Evolutionary conservation across 2,113 vertebrate species (phyloP).

Genomic region (Phaethornis superciliosus): DNA sequence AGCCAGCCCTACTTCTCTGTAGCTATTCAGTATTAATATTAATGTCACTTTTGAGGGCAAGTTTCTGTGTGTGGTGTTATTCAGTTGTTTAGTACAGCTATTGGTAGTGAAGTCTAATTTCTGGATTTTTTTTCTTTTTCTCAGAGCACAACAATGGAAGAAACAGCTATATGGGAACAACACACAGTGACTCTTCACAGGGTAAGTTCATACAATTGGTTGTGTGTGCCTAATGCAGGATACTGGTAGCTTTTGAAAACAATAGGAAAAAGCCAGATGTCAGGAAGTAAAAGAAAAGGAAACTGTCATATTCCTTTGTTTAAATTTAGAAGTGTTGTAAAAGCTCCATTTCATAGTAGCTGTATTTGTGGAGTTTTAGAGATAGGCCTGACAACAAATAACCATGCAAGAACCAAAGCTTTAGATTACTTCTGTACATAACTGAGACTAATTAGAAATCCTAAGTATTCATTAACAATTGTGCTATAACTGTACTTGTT

Average conservation of each 20-base stretch:
- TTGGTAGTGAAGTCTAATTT: slow-evolving; percentile 20
- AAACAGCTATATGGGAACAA: slow-evolving; percentile 99
- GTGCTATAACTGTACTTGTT: not conserved
- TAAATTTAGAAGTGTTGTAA: slow-evolving; percentile 73
- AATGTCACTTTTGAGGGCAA: not conserved
- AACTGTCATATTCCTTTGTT: slow-evolving; percentile 76
- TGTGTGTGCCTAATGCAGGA: slow-evolving; percentile 79
- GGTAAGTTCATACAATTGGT: slow-evolving; percentile 80
- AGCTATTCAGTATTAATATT: not conserved
- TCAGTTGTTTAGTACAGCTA: not conserved
- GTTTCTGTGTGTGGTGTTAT: not conserved
- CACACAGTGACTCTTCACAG: slow-evolving; percentile 99
- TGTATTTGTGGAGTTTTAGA: not conserved
- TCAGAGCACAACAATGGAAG: slow-evolving; percentile 97
- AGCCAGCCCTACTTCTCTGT: not conserved
- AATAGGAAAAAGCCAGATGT: slow-evolving; percentile 90
- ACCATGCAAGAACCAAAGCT: not conserved
- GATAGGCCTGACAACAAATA: not conserved
- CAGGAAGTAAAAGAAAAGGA: slow-evolving; percentile 87
- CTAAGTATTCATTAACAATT: not conserved
- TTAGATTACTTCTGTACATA: not conserved
- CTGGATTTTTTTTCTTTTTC: not conserved
- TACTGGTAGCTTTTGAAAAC: slow-evolving; percentile 78
- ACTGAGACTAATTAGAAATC: not conserved
- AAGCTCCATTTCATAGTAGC: slow-evolving; percentile 29